These are phyloP conservation scores for Araneus ventricosus DNA, from an alignment of 1,140 invertebrate species.

Conservation along the genomic window DNA sequence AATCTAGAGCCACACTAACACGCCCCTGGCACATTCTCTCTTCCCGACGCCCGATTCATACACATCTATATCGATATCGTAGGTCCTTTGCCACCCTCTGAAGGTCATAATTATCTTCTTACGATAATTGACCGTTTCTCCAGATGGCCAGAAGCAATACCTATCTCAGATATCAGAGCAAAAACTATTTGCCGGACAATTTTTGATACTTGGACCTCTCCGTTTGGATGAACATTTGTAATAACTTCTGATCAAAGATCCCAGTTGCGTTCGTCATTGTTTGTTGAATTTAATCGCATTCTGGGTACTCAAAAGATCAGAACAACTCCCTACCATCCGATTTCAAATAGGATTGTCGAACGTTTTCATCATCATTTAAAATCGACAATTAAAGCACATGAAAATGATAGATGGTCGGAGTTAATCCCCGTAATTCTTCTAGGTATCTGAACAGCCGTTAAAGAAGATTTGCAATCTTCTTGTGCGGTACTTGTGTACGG, in stretches of 20 bases:
- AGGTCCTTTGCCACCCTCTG: slow-evolving; percentile 80
- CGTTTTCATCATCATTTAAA: background rate
- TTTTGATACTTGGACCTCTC: slow-evolving; percentile 78
- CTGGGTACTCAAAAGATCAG: background rate
- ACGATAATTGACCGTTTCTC: too few relatives aligned
- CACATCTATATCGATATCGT: slow-evolving; percentile 75
- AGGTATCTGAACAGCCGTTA: background rate
- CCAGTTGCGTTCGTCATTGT: slow-evolving; percentile 78
- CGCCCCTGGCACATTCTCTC: too few relatives aligned
- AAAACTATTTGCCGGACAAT: slow-evolving; percentile 78
- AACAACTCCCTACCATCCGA: background rate
- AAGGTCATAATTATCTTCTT: too few relatives aligned
- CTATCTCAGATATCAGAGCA: slow-evolving; percentile 74
- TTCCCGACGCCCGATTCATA: slow-evolving; percentile 15
- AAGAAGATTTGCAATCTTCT: background rate
- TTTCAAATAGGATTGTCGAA: too few relatives aligned
- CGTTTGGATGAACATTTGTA: slow-evolving; percentile 78
- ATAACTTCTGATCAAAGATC: slow-evolving; percentile 79
- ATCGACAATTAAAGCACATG: background rate
- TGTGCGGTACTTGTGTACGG: too few relatives aligned
- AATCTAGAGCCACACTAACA: slow-evolving; percentile 73
- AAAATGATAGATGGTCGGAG: background rate
- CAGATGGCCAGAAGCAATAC: slow-evolving; percentile 80
- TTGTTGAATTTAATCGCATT: slow-evolving; percentile 59
- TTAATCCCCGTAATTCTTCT: background rate